Percentiles rank a stretch among this genome's conserved stretches.
These are phyloP conservation scores for Theodoxus fluviatilis DNA, from an alignment of 2,888 invertebrate genomes.

Conservation along the genomic window DNA sequence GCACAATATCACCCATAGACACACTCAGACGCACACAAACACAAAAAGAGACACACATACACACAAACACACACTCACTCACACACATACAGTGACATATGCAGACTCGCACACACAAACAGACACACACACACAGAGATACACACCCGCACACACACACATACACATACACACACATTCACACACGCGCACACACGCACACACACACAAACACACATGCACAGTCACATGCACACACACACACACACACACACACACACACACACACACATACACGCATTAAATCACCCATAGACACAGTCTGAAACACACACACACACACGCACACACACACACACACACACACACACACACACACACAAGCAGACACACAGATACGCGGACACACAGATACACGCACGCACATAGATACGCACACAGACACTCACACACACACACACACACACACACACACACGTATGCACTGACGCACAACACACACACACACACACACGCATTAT, in stretches of 20 bases:
- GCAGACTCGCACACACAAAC: neutral
- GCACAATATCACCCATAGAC: neutral
- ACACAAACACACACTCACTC: constrained; percentile 2
- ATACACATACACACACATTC: neutral
- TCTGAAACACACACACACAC: neutral
- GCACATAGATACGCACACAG: neutral
- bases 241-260: neutral
- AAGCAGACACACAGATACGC: constrained; percentile 8
- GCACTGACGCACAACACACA: constrained; percentile 3
- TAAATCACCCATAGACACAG: constrained; percentile 4
- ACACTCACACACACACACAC: constrained; percentile 9
- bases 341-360: constrained; percentile 16
- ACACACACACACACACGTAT: constrained; percentile 11
- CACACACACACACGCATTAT: neutral
- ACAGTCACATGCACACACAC: neutral
- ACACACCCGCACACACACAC: constrained; percentile 12
- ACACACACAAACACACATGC: neutral
- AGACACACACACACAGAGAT: constrained; percentile 11
- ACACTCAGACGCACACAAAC: constrained; percentile 4
- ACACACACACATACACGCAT: no score
- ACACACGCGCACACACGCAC: neutral
- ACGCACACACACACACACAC: neutral
- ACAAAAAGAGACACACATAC: constrained; percentile 11
- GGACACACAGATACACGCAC: constrained; percentile 15
- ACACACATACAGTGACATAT: constrained; percentile 13